Base-by-base conservation (phyloP, 1,140 invertebrate species). In the Listronotus oregonensis region DNA sequence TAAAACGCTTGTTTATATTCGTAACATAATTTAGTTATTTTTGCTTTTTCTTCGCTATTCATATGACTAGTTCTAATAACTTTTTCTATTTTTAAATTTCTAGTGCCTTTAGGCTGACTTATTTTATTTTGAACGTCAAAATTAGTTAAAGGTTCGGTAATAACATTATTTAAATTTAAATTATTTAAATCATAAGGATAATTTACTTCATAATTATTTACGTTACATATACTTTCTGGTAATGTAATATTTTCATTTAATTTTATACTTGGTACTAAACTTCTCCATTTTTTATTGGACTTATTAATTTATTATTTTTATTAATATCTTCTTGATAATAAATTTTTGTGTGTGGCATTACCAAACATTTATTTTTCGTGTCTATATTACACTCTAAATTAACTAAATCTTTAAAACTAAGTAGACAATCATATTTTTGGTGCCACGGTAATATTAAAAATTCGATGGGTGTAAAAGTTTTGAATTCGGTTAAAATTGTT, bases 31-130 rank as follows among this genome's bases (percentile, higher is more conserved):
- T 55, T 55, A 17, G n/a, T 40, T 37, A 55, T 39, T 55, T 39
- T 55, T 37, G 52, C 52, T 39, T 55, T 55, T 21, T 55, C 52
- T 55, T 55, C 52, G 32, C 52, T 55, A 55, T 55, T 55, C 32
- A 55, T 55, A 39, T 39, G 32, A 14, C 39, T 39, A 6, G 52
- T 55, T 39, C 52, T 39, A 39, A 55, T 55, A 3, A 39, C 9
- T 34, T 55, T 55, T 39, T 40, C 15, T 55, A 55, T 12, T 3
- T 55, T 17, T 9, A 12, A 47, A 1, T 47, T 14, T 5, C n/a
- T 5, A 6, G 21, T 5, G 1, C 11, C 6, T 3, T 47, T 27
- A 27, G 5, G 1, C 1, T 10, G 1, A 18, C 6, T 17, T 18
- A 47, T 6, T 4, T 27, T 27, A 1, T 27, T 5, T 27, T 14